Conservation (phyloP, 2,113 vertebrate species). For the Hippocampus mohnikei region DNA sequence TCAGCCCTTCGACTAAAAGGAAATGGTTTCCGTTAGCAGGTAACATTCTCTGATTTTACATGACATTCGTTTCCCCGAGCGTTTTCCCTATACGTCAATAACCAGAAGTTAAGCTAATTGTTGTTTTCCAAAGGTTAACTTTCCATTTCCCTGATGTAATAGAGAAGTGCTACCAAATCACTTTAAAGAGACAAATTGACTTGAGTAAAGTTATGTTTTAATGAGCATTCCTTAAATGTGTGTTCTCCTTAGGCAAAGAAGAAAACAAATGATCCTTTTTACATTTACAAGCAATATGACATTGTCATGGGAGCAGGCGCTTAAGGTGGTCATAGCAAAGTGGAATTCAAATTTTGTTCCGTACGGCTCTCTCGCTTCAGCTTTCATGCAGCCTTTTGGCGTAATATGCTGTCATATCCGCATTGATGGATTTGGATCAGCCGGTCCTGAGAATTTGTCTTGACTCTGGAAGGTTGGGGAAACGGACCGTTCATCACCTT, state of each 20-base stretch:
- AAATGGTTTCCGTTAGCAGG: too few relatives aligned
- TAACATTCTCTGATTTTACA: too few relatives aligned
- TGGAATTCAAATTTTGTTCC: background rate
- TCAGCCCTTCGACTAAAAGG: too few relatives aligned
- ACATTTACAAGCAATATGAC: background rate
- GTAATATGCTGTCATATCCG: constrained; percentile 38
- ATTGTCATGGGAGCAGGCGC: background rate
- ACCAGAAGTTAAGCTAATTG: background rate
- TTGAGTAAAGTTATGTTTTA: background rate
- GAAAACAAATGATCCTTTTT: background rate
- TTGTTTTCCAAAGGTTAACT: background rate
- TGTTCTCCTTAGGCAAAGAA: background rate
- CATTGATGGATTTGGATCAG: constrained; percentile 61
- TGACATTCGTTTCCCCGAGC: too few relatives aligned
- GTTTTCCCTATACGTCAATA: background rate
- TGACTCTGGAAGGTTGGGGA: constrained; percentile 53
- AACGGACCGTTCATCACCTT: constrained; percentile 68
- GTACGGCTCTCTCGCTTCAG: constrained; percentile 29
- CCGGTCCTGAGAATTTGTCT: constrained; percentile 59
- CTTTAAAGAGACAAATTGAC: background rate
- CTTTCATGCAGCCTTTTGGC: constrained; percentile 25
- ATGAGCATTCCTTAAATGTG: background rate
- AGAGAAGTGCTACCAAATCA: background rate
- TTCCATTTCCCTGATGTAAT: background rate
- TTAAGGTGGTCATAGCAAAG: background rate